Base-by-base conservation (phyloP, 2,113 vertebrate genomes). In the Psittacara wagleri region DNA sequence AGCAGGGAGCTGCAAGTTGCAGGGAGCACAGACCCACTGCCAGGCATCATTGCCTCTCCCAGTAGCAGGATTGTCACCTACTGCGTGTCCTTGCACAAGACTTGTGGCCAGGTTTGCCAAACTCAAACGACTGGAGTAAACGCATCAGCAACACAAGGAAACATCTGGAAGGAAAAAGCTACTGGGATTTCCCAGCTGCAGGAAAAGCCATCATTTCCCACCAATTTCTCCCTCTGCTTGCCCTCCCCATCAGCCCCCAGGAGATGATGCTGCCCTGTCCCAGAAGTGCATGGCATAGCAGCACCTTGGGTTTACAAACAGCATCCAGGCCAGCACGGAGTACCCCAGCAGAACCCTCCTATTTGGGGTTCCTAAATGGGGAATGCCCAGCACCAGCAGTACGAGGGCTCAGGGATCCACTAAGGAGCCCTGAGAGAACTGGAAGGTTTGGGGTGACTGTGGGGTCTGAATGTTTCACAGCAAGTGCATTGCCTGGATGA, bases 301-400 rank as follows among this genome's bases (percentile, higher is more conserved):
- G 54, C 48, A 16, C 35, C 18, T 41, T 15, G 61, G 41, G 23
- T 43, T 61, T 25, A 33, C 17, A 35, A 14, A 8, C 66, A 41
- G 57, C 69, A 70, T 35, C 39, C 39, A 19, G 28, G 19, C 11
- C 39, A 35, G 52, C 3, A 1, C 13, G 1, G 3, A 66, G 44
- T 2, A 41, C 44, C 37, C 1, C 0, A 51, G 24, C 28, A 13
- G 1, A 0, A 35, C 31, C 49, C 24, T 46, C 0, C 0, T 17
- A 2, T 33, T 33, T 24, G 18, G 48, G 39, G 33, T 16, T 27
- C n/a, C 23, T 59, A 59, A 59, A 23, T 24, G 57, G 22, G n/a
- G 57, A 5, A 23, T 4, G 11, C 23, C 59, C 33, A 39, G 57
- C 2, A 2, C 23, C 4, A 23, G 46, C 51, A 63, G 27, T 1